These are phyloP conservation scores for Acleris literana DNA, from an alignment of 2,888 invertebrate species.

Conservation along the genomic window DNA sequence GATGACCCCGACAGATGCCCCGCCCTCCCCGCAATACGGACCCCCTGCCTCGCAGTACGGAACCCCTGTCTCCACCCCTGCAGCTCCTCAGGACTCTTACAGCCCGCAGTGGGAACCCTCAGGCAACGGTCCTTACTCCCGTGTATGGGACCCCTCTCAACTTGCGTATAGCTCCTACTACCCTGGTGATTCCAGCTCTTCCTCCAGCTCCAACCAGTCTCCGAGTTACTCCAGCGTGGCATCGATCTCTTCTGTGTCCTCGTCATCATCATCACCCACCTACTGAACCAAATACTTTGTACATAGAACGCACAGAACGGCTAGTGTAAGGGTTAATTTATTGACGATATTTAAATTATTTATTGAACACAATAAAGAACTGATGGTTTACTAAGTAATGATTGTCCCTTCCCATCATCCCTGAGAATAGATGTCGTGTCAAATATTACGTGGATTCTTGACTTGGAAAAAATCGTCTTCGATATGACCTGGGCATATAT, in stretches of 20 bases:
- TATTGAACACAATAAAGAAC: conserved; percentile 76
- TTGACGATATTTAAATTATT: conserved; percentile 78
- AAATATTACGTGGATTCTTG: neutral
- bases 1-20: conserved; percentile 84
- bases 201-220: conserved; percentile 82
- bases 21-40: conserved; percentile 87
- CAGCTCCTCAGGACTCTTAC: conserved; percentile 88
- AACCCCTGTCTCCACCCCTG: conserved; percentile 77
- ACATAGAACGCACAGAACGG: conserved; percentile 66
- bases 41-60: conserved; percentile 85
- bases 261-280: conserved; percentile 59
- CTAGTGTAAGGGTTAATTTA: conserved; percentile 76
- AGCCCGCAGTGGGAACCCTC: conserved; percentile 88
- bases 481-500: neutral
- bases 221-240: conserved; percentile 78
- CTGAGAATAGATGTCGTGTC: neutral
- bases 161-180: conserved; percentile 89
- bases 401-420: conserved; percentile 35
- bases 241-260: conserved; percentile 65
- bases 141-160: conserved; percentile 89
- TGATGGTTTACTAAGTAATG: conserved; percentile 55
- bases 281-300: conserved; percentile 60
- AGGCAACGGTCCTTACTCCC: conserved; percentile 89
- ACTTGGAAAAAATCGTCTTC: neutral
- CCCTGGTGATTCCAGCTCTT: conserved; percentile 84